phyloP scores from a whole-genome alignment of 2,888 invertebrate genomes.

The Blastobasis lacticolella region DNA sequence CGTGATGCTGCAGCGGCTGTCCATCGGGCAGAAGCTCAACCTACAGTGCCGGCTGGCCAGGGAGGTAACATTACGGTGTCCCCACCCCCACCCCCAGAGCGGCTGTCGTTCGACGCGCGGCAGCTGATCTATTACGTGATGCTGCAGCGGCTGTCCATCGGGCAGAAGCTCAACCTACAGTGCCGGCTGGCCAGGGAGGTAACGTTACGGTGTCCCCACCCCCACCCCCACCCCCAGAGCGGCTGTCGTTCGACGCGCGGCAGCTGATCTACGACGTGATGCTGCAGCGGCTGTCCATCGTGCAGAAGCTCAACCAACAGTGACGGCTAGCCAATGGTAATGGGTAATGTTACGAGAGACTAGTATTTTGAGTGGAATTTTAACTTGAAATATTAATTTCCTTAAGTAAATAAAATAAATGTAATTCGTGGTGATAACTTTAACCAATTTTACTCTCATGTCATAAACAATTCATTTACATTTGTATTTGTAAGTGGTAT shows the following conservation, averaged over 20 bases:
- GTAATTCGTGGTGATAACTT: too few relatives aligned
- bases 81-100: too few relatives aligned
- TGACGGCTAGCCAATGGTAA: conserved; percentile 53
- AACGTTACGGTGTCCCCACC: too few relatives aligned
- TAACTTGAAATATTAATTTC: too few relatives aligned
- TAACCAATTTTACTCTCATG: too few relatives aligned
- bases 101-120: conserved; percentile 61
- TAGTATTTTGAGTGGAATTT: too few relatives aligned
- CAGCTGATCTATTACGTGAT: conserved; percentile 79
- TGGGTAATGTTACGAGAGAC: too few relatives aligned
- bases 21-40: conserved; percentile 60
- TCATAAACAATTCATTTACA: too few relatives aligned
- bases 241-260: conserved; percentile 61
- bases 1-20: conserved; percentile 81
- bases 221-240: conserved; percentile 24
- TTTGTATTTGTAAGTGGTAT: too few relatives aligned
- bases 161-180: conserved; percentile 58
- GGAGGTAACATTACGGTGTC: too few relatives aligned
- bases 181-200: conserved; percentile 55
- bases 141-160: conserved; percentile 77
- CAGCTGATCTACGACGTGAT: conserved; percentile 79
- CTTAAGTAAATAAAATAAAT: too few relatives aligned
- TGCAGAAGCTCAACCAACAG: conserved; percentile 58
- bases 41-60: conserved; percentile 56
- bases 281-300: conserved; percentile 77